These are phyloP conservation scores for Melanargia galathea DNA, from an alignment of 2,888 invertebrate genomes.

Conservation along the genomic window DNA sequence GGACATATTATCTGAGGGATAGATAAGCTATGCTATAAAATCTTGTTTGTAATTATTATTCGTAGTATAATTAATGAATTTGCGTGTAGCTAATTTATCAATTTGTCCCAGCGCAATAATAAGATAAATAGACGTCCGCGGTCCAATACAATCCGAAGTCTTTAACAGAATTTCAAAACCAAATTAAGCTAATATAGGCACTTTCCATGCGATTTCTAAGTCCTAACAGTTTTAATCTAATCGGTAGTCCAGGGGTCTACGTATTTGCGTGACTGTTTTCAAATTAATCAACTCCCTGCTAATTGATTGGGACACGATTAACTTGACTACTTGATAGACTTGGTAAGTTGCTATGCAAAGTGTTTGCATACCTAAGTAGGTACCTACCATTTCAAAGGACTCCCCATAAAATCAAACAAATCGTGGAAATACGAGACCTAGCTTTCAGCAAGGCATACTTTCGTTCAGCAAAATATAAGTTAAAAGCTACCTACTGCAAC, in stretches of 20 bases:
- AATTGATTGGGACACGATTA: constrained; percentile 49
- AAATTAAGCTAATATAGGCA: constrained; percentile 34
- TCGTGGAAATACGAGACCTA: background rate
- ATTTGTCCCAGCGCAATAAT: constrained; percentile 22
- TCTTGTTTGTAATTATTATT: background rate
- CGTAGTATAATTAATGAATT: constrained; percentile 10
- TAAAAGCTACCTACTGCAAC: background rate
- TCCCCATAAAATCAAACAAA: constrained; percentile 16
- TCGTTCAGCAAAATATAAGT: too few species aligned
- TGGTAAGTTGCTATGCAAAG: constrained; percentile 43
- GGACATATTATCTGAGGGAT: background rate
- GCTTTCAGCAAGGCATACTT: too few species aligned
- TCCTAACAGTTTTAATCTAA: constrained; percentile 44
- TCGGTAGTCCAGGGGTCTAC: constrained; percentile 42
- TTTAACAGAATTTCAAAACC: constrained; percentile 28
- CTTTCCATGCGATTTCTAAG: constrained; percentile 37
- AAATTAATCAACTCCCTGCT: constrained; percentile 49
- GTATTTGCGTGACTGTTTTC: constrained; percentile 49
- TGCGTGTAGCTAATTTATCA: constrained; percentile 24
- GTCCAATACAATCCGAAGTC: constrained; percentile 13
- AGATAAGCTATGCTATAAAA: constrained; percentile 13
- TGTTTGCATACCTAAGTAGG: constrained; percentile 21
- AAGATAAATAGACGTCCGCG: constrained; percentile 11
- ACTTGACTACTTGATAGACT: constrained; percentile 38
- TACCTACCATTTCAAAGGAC: constrained; percentile 3